Percentiles rank a stretch among this genome's conserved stretches.
These are phyloP conservation scores for Irena cyanogastra DNA, from an alignment of 2,113 vertebrate genomes.

Conservation along the genomic window DNA sequence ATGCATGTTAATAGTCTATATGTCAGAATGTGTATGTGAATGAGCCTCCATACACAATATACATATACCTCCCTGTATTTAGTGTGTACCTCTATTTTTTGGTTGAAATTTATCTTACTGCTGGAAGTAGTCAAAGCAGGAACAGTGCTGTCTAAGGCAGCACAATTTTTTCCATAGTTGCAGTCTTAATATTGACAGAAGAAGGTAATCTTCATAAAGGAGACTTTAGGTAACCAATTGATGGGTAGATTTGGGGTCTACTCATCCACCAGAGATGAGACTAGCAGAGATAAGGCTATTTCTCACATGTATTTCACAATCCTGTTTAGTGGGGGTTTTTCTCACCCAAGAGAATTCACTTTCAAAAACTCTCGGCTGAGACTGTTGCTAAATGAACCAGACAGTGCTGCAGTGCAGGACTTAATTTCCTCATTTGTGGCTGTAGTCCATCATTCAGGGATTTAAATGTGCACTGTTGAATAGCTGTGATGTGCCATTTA, in stretches of 20 bases:
- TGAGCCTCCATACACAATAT: neutral
- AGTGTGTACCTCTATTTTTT: neutral
- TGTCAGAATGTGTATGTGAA: neutral
- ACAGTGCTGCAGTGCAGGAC: neutral
- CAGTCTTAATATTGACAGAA: neutral
- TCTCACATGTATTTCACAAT: neutral
- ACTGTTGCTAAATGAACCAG: neutral
- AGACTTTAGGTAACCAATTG: neutral
- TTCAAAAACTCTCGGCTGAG: neutral
- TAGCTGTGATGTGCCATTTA: constrained; percentile 1
- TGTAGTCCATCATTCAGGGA: neutral
- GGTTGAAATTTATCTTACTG: neutral
- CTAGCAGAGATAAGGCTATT: neutral
- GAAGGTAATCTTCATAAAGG: neutral
- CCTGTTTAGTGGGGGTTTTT: neutral
- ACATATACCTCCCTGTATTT: neutral
- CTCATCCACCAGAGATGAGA: neutral
- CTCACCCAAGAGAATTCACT: neutral
- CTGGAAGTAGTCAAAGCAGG: neutral
- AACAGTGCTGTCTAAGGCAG: neutral
- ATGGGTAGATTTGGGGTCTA: neutral
- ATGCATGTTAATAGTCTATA: neutral
- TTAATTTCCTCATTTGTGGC: neutral
- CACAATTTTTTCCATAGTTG: neutral
- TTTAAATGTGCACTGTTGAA: neutral